phyloP scores from a whole-genome alignment of 2,113 vertebrate species.

The Syngnathus floridae region DNA sequence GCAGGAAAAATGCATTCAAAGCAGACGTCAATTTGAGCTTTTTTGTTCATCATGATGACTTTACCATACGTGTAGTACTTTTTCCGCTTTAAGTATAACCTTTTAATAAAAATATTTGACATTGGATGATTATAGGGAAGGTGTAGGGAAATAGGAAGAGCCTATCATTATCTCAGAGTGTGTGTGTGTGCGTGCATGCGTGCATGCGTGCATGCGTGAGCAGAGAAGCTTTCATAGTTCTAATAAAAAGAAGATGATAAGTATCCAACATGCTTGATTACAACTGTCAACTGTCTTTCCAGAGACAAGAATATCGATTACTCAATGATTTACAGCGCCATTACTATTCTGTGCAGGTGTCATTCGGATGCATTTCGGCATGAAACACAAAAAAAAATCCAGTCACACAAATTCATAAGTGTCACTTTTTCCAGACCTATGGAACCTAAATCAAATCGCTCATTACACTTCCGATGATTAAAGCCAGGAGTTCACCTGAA shows the following conservation, averaged over 20 bases:
- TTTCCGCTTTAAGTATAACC: not conserved
- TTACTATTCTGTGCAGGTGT: not conserved
- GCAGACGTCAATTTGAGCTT: not conserved
- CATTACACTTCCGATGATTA: slow-evolving; percentile 7
- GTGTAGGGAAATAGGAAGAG: not conserved
- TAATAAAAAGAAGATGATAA: slow-evolving; percentile 12
- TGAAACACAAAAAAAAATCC: not conserved
- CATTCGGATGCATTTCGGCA: not conserved
- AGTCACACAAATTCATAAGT: slow-evolving; percentile 4
- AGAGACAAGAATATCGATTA: not conserved
- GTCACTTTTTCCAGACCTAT: slow-evolving; percentile 19
- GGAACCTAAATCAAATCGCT: slow-evolving; percentile 26
- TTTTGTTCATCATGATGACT: not conserved
- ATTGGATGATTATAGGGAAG: not conserved
- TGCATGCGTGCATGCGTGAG: not conserved
- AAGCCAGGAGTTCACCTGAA: not conserved
- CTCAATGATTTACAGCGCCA: not conserved
- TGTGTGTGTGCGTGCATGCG: not conserved
- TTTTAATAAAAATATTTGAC: not conserved
- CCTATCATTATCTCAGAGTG: not conserved
- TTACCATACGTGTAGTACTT: not conserved
- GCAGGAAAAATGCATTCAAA: not conserved
- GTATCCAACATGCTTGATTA: not conserved
- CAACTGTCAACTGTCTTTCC: not conserved
- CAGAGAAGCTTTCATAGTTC: slow-evolving; percentile 14